Conservation (phyloP, 2,113 vertebrate species). For the Perca schrenkii region DNA sequence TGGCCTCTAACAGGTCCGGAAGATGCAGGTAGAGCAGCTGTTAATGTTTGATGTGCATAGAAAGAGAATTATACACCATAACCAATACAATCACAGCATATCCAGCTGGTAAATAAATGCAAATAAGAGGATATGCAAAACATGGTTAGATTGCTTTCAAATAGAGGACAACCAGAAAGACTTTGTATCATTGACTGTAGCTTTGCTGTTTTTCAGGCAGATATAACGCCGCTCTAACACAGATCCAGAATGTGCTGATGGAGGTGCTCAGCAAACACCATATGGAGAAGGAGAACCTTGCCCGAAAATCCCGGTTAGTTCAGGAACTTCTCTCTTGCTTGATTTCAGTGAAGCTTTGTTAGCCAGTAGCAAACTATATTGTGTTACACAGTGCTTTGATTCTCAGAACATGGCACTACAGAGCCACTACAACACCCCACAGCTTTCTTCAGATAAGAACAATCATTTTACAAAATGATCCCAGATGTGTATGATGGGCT, state of each 20-base stretch:
- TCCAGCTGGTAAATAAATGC: background rate
- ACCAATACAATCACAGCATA: background rate
- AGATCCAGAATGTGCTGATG: constrained; percentile 54
- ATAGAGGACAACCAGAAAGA: background rate
- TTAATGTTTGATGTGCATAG: background rate
- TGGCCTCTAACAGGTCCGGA: constrained; percentile 77
- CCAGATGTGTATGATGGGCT: too few relatives aligned
- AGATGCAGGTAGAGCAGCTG: constrained; percentile 67
- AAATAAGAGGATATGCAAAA: background rate
- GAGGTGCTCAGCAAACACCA: constrained; percentile 60
- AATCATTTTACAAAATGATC: too few relatives aligned
- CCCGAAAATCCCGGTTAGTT: constrained; percentile 65
- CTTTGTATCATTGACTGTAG: background rate
- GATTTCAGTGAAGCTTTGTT: background rate
- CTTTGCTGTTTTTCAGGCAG: constrained; percentile 55
- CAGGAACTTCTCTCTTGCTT: background rate
- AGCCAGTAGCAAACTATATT: background rate
- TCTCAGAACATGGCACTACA: background rate
- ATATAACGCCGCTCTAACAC: constrained; percentile 24
- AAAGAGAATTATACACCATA: background rate
- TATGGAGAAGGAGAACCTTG: constrained; percentile 54
- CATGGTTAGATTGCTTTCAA: background rate
- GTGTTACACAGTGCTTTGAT: background rate
- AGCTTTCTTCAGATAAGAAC: too few relatives aligned
- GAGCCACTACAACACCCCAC: too few relatives aligned